Percentiles rank a stretch among this genome's conserved stretches.
phyloP scores from a whole-genome alignment of 2,797 vertebrate genomes.

The Ptychobarbus kaznakovi region DNA sequence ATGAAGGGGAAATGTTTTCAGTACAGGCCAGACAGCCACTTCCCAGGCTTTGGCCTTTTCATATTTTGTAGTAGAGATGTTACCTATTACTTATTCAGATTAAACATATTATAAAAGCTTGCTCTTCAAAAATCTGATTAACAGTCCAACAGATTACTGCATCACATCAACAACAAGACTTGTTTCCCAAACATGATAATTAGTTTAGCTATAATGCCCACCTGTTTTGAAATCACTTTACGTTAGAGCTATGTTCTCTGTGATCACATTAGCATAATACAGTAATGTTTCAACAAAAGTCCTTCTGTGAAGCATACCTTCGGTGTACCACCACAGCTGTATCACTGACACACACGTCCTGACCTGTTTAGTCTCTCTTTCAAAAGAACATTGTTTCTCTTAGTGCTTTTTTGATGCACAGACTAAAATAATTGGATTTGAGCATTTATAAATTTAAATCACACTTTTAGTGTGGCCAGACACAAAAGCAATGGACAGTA shows the following conservation, averaged over 20 bases:
- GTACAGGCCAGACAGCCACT: neutral
- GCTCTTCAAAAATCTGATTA: neutral
- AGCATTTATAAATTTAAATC: conserved; percentile 26
- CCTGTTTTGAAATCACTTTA: conserved; percentile 50
- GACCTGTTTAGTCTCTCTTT: conserved; percentile 17
- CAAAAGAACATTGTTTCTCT: conserved; percentile 24
- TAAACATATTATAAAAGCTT: neutral
- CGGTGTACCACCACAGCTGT: conserved; percentile 41
- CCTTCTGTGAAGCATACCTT: conserved; percentile 46
- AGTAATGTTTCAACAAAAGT: conserved; percentile 46
- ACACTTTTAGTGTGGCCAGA: conserved; percentile 14
- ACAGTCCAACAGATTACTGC: neutral
- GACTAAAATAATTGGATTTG: conserved; percentile 23
- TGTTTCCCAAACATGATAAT: conserved; percentile 24
- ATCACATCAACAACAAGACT: neutral
- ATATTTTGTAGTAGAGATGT: neutral
- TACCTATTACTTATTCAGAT: neutral
- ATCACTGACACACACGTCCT: conserved; percentile 1
- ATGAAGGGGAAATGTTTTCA: conserved; percentile 20
- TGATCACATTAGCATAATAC: conserved; percentile 59
- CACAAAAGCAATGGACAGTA: neutral
- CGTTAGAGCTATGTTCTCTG: conserved; percentile 22
- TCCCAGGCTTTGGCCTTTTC: neutral
- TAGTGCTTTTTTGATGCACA: neutral
- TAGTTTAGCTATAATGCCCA: conserved; percentile 7